phyloP scores from a whole-genome alignment of 2,888 invertebrate species.

The Phyto melanocephala region DNA sequence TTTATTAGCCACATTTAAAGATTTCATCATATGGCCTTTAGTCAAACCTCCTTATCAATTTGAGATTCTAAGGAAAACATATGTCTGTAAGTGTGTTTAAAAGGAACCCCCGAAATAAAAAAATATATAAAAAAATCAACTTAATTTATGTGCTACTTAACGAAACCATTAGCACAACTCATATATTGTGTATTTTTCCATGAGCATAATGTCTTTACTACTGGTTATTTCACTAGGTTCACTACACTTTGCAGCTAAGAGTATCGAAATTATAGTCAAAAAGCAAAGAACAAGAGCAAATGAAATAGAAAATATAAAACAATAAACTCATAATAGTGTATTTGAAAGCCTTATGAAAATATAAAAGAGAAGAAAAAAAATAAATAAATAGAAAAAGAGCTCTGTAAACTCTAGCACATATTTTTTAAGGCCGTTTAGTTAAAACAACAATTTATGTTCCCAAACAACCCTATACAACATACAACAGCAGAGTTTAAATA shows the following conservation, averaged over 20 bases:
- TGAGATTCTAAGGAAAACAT: background rate
- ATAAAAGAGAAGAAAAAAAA: background rate
- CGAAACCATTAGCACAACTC: conserved; percentile 53
- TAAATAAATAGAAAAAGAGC: background rate
- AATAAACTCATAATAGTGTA: conserved; percentile 13
- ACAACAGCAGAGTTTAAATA: conserved; percentile 5
- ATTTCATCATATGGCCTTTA: background rate
- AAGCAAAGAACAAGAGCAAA: background rate
- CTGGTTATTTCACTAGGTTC: background rate
- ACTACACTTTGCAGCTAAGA: too few species aligned
- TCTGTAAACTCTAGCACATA: background rate
- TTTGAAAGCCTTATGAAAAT: background rate
- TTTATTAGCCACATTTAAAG: conserved; percentile 3
- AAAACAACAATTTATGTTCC: conserved; percentile 44
- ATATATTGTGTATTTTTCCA: conserved; percentile 32
- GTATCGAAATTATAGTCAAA: conserved; percentile 16
- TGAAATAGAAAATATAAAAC: conserved; percentile 1
- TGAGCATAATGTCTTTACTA: background rate
- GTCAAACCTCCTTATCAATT: background rate
- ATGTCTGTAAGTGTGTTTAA: background rate
- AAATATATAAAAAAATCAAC: conserved; percentile 7
- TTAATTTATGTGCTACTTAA: conserved; percentile 42
- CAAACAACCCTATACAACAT: background rate
- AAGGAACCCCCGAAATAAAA: background rate
- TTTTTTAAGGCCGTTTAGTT: conserved; percentile 37